Conservation (phyloP, 2,113 vertebrate genomes). For the Rhinolophus sinicus region DNA sequence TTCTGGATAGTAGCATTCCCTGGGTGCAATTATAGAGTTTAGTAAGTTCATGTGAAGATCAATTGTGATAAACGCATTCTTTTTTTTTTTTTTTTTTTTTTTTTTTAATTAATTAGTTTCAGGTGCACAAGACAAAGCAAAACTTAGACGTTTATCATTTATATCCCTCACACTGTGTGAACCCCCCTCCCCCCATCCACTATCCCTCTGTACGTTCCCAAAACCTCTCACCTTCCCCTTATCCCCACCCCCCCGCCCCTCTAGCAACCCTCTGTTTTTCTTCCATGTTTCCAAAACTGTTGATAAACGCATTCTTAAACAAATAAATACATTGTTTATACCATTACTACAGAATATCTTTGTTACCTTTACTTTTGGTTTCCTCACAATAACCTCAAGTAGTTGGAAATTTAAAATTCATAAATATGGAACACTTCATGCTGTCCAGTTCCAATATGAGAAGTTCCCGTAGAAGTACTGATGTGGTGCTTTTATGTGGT, state of each 20-base stretch:
- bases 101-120: too few relatives aligned
- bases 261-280: too few relatives aligned
- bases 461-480: not conserved
- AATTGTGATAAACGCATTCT: not conserved
- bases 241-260: too few relatives aligned
- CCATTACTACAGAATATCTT: not conserved
- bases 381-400: not conserved
- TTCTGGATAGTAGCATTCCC: not conserved
- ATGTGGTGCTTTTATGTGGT: not conserved
- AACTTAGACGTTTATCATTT: too few relatives aligned
- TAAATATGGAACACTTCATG: not conserved
- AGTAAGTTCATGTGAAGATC: not conserved
- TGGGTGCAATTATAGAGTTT: not conserved
- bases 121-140: too few relatives aligned
- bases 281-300: too few relatives aligned
- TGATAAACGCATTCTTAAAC: not conserved
- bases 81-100: too few relatives aligned
- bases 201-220: too few relatives aligned
- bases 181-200: too few relatives aligned
- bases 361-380: not conserved
- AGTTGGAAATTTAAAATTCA: slow-evolving; percentile 38
- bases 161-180: too few relatives aligned
- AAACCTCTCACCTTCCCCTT: too few relatives aligned
- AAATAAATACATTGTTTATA: not conserved
- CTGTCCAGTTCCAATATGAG: not conserved